Base-by-base conservation (phyloP, 2,797 vertebrate species). In the Tiaroga cobitis region DNA sequence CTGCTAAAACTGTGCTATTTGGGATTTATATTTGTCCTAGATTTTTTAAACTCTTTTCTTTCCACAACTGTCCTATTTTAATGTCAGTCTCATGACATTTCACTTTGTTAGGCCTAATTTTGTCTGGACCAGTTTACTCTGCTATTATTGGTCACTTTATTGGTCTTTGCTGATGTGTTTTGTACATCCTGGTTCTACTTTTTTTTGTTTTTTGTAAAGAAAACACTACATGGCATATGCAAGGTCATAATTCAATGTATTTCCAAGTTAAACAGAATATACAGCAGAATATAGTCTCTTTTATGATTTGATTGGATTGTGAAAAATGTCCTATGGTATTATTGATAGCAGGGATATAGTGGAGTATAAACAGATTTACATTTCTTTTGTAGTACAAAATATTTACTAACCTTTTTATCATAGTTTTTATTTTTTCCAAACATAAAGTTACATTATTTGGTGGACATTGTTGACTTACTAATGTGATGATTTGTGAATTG, bases 21-120 rank as follows among this genome's bases (percentile, higher is more conserved):
- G 81, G 81, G 70, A 75, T 83, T 63, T 73, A 59, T 85, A 80
- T 87, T 72, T 86, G 76, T 80, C 84, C 84, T 72, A 79, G n/a
- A 70, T 79, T 67, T 72, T 72, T 43, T 15, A 26, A 34, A n/a
- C 37, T 32, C 26, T 51, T 80, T 74, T 73, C 19, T 63, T 85
- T 74, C 21, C n/a, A 80, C 37, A 26, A 73, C 68, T 70, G 65
- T 78, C 65, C 84, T 63, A 74, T 63, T 80, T 80, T 54, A 65
- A 51, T 54, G 24, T 9, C 11, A 63, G 68, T 51, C 54, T 85
- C 77, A 24, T 80, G 68, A 43, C 39, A 72, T 59, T 84, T 78
- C 29, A 61, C 65, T 84, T 84, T 84, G 75, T 70, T 84, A 61
- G 51, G 29, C 65, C 74, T 79, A 59, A 54, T 34, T 84, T 84